Evolutionary conservation across 2,888 invertebrate species (phyloP), one percentile per base, ranked within the genome.

Genomic region (Archips xylosteana): DNA sequence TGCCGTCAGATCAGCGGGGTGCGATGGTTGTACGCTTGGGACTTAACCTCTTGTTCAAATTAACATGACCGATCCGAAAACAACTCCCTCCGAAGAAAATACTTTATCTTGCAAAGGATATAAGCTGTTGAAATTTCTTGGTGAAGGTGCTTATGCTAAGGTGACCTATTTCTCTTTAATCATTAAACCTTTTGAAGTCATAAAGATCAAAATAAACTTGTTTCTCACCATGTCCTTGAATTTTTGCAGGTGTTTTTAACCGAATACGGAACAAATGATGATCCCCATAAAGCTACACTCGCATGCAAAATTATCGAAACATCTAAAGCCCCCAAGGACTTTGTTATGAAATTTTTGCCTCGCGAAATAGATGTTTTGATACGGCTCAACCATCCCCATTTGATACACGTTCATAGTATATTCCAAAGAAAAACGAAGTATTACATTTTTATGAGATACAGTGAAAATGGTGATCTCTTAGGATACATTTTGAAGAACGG

Each of bases 91-190:
- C 71, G 94, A 94, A 88, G 93, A 94, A 86, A 89, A 90, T 81
- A 94, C 94, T 76, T 89, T 94, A 76, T 82, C 88, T 79, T 80
- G 89, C 42, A 94, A 94, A 85, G 96, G 97, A 74, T 97, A 97
- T 84, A 95, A 94, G 81, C 86, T 97, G 71, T 72, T 95, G 10
- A 96, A 95, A 87, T 95, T 96, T 85, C 85, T 97, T 71, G 97
- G 97, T 8, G 97, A 97, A 92, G 97, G 97, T 71, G 96, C 97
- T 15, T 97, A 97, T 82, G 97, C 97, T n/a, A 97, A 96, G 94
- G 97, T 97, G 81, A 75, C 39, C 42, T 23, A 10, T 6, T 62
- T 45, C 4, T 62, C 6, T 32, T 32, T 63, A 32, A n/a, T n/a
- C 9, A 10, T 1, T 10, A 34, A 63, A 34, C 23, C 3, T 34